Base-by-base conservation (phyloP, 64 coral and sea anemone genomes). In the Actinia equina region DNA sequence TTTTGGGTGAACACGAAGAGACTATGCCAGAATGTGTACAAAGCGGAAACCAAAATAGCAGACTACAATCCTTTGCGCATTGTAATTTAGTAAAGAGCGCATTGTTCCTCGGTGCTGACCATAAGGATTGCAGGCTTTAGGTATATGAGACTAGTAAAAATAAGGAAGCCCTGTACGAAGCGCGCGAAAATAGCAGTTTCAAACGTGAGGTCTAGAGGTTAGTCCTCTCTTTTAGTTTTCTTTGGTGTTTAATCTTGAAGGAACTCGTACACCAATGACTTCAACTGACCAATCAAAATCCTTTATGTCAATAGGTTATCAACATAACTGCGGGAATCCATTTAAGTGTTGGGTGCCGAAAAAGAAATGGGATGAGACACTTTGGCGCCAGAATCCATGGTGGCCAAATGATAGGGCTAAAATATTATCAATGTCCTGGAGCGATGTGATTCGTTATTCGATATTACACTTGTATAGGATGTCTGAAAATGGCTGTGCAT, bases 271-370 rank as follows among this genome's bases (percentile, higher is more conserved):
- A 30, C 26, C 27, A 65, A 65, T 65, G 7, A 20, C 62, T 65
- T 23, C 5, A 65, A 65, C 62, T n/a, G n/a, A 14, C 62, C 62
- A 74, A 74, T 74, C 69, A 74, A 27, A 41, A 27, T 74, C 27
- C 37, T 41, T 74, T 74, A 25, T 74, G 69, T 30, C 69, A 74
- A 41, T 74, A 74, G 69, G 69, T 74, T 74, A 74, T 74, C 69
- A 74, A 74, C 8, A 4, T 74, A 17, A 41, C 69, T 30, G 69
- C 69, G 25, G 7, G 69, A 74, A 74, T 11, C 69, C 69, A 74
- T 74, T 74, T 74, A 26, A 74, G 69, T 74, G 69, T 41, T 74
- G n/a, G 69, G 23, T 14, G 15, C 69, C 7, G 26, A 13, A 74
- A 9, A 74, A 74, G 69, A 74, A 37, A 74, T 74, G 69, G 25